Evolutionary conservation across 2,797 vertebrate genomes (phyloP).

Genomic region (Takifugu rubripes): DNA sequence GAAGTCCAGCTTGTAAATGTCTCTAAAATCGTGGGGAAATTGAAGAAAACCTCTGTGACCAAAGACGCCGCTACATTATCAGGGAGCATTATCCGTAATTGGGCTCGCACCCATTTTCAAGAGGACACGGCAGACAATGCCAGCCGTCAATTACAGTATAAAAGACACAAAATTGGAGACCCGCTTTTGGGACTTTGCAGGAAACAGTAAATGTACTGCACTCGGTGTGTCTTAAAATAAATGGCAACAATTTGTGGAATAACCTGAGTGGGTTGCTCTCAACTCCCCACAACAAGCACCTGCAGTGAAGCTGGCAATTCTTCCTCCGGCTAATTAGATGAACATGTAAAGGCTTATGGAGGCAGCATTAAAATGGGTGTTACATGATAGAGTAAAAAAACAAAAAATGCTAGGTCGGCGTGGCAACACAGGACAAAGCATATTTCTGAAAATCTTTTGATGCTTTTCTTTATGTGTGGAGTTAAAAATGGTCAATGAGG

Average conservation of each 20-base stretch:
- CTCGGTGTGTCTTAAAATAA: slow-evolving; percentile 35
- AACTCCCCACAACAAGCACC: no score
- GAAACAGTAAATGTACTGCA: slow-evolving; percentile 31
- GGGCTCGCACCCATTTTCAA: slow-evolving; percentile 5
- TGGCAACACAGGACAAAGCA: no score
- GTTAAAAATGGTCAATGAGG: slow-evolving; percentile 4
- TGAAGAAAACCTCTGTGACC: slow-evolving; percentile 19
- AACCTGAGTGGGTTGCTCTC: slow-evolving; percentile 11
- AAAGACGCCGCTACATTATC: slow-evolving; percentile 8
- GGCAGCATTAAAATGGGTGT: no score
- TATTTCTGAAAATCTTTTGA: not conserved
- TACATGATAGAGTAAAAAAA: no score
- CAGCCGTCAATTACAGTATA: slow-evolving; percentile 21
- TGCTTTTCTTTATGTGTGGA: not conserved
- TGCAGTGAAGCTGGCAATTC: no score
- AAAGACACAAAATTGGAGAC: slow-evolving; percentile 37
- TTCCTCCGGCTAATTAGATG: no score
- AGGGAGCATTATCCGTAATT: slow-evolving; percentile 25
- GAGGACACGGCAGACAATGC: slow-evolving; percentile 22
- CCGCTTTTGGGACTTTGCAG: slow-evolving; percentile 22
- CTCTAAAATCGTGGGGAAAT: slow-evolving; percentile 29
- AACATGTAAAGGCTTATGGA: no score
- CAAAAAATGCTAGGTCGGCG: not conserved
- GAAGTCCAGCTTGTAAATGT: slow-evolving; percentile 26
- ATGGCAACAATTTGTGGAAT: slow-evolving; percentile 36